Evolutionary conservation across 2,797 vertebrate genomes (phyloP).

Genomic region (Microchirus variegatus): DNA sequence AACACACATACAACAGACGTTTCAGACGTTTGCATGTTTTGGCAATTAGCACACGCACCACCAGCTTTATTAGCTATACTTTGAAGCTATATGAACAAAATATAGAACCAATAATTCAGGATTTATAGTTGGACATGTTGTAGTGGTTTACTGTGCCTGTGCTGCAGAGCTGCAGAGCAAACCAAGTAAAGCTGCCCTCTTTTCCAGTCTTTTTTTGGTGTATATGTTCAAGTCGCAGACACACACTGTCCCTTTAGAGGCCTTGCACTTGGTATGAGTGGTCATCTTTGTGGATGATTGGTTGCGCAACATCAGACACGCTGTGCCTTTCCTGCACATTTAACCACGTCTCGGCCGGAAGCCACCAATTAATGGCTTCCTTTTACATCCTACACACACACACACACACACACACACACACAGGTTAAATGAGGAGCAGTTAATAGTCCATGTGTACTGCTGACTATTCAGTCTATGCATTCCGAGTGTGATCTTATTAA

Average conservation of each 20-base stretch:
- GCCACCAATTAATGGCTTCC: conserved; percentile 57
- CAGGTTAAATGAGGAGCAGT: no score
- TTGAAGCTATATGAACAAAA: not conserved
- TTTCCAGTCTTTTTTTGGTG: not conserved
- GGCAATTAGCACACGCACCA: no score
- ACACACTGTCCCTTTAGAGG: not conserved
- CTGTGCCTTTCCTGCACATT: conserved; percentile 28
- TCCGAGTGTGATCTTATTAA: no score
- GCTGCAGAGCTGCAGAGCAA: not conserved
- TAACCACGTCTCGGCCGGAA: conserved; percentile 61
- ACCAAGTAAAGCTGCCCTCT: not conserved
- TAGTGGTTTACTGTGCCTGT: not conserved
- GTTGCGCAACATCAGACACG: conserved; percentile 8
- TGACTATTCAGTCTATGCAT: no score
- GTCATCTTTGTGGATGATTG: conserved; percentile 1
- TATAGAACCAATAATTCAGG: not conserved
- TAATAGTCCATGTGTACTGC: no score
- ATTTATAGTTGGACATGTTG: not conserved
- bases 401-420: not conserved
- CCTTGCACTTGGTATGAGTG: not conserved
- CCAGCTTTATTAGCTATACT: not conserved
- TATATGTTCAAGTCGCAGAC: not conserved
- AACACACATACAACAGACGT: not conserved
- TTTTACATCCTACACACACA: conserved; percentile 30
- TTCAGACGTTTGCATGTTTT: not conserved